A percentile compares a stretch with the other conserved stretches of the same genome.
Evolutionary conservation across 2,113 vertebrate genomes (phyloP).

Genomic region (Sylvietta virens): DNA sequence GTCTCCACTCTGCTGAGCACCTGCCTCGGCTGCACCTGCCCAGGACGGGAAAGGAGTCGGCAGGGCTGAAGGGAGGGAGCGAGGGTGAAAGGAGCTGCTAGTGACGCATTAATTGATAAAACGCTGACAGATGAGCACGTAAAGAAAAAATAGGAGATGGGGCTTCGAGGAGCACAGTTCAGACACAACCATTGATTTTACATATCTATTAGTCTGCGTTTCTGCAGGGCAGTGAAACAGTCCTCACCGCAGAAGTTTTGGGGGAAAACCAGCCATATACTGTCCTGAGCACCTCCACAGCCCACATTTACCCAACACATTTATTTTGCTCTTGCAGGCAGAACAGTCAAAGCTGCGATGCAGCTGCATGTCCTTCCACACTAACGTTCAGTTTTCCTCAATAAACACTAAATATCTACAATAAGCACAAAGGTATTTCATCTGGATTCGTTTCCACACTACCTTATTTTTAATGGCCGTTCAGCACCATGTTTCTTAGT

Average conservation of each 20-base stretch:
- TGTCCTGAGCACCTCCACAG: neutral
- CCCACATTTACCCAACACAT: neutral
- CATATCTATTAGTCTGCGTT: neutral
- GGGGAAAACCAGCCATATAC: neutral
- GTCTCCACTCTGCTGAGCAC: neutral
- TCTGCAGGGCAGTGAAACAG: neutral
- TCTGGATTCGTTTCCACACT: neutral
- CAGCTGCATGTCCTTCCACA: neutral
- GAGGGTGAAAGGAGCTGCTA: neutral
- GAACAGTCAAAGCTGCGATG: neutral
- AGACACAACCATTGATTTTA: neutral
- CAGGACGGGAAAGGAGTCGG: neutral
- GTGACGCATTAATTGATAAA: neutral
- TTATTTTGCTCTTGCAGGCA: neutral
- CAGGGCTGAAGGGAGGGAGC: fast-evolving
- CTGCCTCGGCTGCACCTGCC: neutral
- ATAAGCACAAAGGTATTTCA: neutral
- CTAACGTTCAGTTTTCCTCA: neutral
- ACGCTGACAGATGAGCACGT: neutral
- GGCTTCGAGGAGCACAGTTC: neutral
- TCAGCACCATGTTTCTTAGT: neutral
- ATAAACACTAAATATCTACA: neutral
- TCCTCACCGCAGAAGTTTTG: neutral
- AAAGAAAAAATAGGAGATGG: neutral
- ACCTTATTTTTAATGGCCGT: neutral